phyloP scores from a whole-genome alignment of 1,140 invertebrate species.

The Atta texana region DNA sequence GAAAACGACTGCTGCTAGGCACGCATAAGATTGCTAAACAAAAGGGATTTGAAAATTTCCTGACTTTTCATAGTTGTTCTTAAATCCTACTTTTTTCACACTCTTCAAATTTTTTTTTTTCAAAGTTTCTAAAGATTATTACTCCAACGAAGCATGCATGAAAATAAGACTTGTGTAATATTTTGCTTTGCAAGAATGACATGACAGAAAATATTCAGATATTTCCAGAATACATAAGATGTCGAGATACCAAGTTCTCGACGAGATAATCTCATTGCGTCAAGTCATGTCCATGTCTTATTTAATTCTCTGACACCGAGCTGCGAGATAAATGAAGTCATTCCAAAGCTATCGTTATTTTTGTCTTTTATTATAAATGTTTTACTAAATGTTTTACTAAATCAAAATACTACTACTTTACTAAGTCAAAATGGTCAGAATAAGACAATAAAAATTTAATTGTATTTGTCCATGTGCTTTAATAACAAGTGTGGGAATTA shows the following conservation, averaged over 20 bases:
- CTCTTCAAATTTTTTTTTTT: neutral
- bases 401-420: no score
- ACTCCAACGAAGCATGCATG: neutral
- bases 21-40: conserved; percentile 27
- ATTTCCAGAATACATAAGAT: neutral
- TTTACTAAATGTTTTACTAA: neutral
- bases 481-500: neutral
- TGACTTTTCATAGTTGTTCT: neutral
- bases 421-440: neutral
- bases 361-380: neutral
- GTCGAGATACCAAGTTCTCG: neutral
- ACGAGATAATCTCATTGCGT: neutral
- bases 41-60: conserved; percentile 14
- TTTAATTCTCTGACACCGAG: neutral
- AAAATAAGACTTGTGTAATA: neutral
- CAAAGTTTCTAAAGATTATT: neutral
- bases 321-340: neutral
- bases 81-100: neutral
- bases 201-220: neutral
- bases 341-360: neutral
- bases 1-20: neutral
- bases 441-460: neutral
- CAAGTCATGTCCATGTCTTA: conserved; percentile 3
- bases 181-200: neutral
- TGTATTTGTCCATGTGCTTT: neutral